phyloP scores from a whole-genome alignment of 2,113 vertebrate genomes.

The Octodon degus region DNA sequence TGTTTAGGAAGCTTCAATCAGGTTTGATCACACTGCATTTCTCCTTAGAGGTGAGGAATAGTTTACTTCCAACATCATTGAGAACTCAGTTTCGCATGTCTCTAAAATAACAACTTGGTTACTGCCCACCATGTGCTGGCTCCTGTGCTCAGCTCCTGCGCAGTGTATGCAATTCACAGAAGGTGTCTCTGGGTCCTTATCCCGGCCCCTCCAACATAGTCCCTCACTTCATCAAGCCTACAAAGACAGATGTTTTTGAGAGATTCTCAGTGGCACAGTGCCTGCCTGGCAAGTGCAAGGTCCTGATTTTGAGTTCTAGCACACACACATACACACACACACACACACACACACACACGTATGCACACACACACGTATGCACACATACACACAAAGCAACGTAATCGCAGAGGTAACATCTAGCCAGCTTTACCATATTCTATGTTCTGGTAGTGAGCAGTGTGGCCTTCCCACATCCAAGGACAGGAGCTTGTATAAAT shows the following conservation, averaged over 20 bases:
- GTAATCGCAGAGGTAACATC: too few relatives aligned
- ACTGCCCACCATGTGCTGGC: background rate
- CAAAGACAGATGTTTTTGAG: background rate
- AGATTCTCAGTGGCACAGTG: background rate
- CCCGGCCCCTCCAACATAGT: background rate
- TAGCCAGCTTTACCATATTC: background rate
- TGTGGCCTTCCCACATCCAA: rapidly evolving
- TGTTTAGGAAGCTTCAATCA: background rate
- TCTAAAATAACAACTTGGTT: background rate
- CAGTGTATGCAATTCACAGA: background rate
- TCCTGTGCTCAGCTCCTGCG: background rate
- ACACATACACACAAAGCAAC: too few relatives aligned
- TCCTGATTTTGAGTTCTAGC: too few relatives aligned
- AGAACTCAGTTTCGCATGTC: background rate
- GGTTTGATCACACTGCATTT: background rate
- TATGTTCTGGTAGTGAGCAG: background rate
- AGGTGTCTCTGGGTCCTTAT: background rate
- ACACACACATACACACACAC: too few relatives aligned
- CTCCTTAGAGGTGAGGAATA: background rate
- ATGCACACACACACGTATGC: too few relatives aligned
- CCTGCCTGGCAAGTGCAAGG: too few relatives aligned
- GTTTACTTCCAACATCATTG: background rate
- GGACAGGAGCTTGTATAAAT: too few relatives aligned
- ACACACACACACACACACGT: too few relatives aligned
- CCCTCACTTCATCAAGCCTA: background rate